Conservation (phyloP, 2,888 invertebrate genomes). For the Leucozona laternaria region DNA sequence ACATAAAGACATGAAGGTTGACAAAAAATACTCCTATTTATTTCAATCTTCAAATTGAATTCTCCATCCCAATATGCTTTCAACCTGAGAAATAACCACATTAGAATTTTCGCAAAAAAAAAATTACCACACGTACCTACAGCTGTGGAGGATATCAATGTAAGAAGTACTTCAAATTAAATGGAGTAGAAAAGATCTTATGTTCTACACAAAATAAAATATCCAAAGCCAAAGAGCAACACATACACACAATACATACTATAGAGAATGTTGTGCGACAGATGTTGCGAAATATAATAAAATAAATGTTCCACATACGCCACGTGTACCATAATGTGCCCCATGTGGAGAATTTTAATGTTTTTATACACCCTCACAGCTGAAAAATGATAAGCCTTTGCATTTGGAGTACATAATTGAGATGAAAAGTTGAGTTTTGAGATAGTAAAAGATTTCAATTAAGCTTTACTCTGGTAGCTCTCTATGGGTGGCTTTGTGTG, state of each 20-base stretch:
- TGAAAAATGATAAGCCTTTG: conserved; percentile 1
- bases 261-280: conserved; percentile 3
- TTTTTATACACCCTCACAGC: not conserved
- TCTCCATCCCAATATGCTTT: not conserved
- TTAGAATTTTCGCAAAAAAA: not conserved
- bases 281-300: conserved; percentile 56
- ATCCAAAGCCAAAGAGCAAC: conserved; percentile 13
- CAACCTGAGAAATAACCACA: not conserved
- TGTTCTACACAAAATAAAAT: conserved; percentile 29
- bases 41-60: conserved; percentile 27
- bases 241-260: not conserved
- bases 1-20: not conserved
- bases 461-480: not conserved
- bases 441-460: conserved; percentile 32
- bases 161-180: conserved; percentile 41
- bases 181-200: conserved; percentile 53
- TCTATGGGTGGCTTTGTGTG: not conserved
- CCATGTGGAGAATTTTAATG: conserved; percentile 14
- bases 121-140: not conserved
- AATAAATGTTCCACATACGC: conserved; percentile 63
- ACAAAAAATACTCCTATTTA: not conserved
- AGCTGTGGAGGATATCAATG: not conserved
- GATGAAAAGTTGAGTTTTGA: not conserved
- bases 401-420: conserved; percentile 8
- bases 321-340: conserved; percentile 13